Percentiles rank a stretch among this genome's conserved stretches.
phyloP scores from a whole-genome alignment of 2,888 invertebrate species.

The Erebia palarica region DNA sequence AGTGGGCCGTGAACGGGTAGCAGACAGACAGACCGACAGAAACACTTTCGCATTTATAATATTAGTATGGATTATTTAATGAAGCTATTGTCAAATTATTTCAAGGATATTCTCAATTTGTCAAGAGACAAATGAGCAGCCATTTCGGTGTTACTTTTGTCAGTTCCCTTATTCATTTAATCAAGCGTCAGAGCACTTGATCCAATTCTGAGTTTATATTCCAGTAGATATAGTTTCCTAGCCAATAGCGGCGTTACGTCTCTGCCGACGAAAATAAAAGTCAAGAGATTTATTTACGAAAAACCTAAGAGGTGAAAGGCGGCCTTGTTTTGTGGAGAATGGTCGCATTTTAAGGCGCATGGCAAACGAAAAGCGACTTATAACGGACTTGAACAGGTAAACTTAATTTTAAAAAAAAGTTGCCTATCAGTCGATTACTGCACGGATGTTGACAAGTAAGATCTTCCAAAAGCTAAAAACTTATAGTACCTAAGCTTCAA shows the following conservation, averaged over 20 bases:
- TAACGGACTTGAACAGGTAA: neutral
- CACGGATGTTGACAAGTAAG: too few relatives aligned
- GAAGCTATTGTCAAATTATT: neutral
- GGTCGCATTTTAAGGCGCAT: constrained; percentile 20
- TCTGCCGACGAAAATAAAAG: constrained; percentile 39
- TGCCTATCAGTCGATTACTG: neutral
- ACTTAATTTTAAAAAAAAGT: neutral
- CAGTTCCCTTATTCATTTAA: constrained; percentile 33
- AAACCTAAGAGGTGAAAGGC: constrained; percentile 36
- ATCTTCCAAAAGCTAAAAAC: too few relatives aligned
- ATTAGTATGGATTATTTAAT: too few relatives aligned
- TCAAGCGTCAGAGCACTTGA: constrained; percentile 33
- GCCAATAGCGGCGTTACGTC: constrained; percentile 34
- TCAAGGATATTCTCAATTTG: neutral
- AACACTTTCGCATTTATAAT: too few relatives aligned
- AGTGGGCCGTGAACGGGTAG: too few relatives aligned
- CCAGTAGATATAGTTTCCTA: constrained; percentile 32
- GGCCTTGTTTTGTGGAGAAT: constrained; percentile 37
- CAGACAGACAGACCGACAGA: too few relatives aligned
- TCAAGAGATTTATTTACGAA: constrained; percentile 33
- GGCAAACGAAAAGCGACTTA: constrained; percentile 3
- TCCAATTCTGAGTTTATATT: constrained; percentile 34
- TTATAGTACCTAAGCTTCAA: too few relatives aligned
- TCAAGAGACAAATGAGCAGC: neutral
- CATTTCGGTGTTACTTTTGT: constrained; percentile 15